These are phyloP conservation scores for Microchrysa polita DNA, from an alignment of 2,888 invertebrate genomes.

Conservation along the genomic window DNA sequence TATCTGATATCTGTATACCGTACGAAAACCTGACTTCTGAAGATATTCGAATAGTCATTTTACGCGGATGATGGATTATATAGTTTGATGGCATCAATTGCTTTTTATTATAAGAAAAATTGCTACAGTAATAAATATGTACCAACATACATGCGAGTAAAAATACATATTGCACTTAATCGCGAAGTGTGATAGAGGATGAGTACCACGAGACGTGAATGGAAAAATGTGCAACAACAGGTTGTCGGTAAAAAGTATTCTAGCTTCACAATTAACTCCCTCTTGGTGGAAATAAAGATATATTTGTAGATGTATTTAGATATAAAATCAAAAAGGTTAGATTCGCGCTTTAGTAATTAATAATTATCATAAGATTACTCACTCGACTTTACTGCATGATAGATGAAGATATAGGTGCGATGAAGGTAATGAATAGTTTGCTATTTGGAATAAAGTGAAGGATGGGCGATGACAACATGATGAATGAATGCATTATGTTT, in stretches of 20 bases:
- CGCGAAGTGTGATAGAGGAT: neutral
- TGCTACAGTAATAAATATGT: no score
- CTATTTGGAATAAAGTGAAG: neutral
- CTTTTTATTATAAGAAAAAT: neutral
- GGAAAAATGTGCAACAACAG: neutral
- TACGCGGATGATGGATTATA: neutral
- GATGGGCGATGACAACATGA: slow-evolving; percentile 1
- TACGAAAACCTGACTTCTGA: neutral
- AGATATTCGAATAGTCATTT: neutral
- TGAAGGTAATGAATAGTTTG: neutral
- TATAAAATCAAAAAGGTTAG: neutral
- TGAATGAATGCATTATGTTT: neutral
- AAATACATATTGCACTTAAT: no score
- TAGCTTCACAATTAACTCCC: no score
- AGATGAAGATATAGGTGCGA: neutral
- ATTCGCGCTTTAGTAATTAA: slow-evolving; percentile 1
- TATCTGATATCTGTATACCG: neutral
- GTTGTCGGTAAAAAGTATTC: neutral
- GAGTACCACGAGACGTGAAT: no score
- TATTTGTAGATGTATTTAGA: neutral
- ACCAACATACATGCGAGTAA: no score
- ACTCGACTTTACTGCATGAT: neutral
- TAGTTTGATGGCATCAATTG: neutral
- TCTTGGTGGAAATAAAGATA: no score
- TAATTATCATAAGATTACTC: neutral